Evolutionary conservation across 2,888 invertebrate genomes (phyloP), one percentile per base, ranked within the genome.

Genomic region (Tiliacea aurago): DNA sequence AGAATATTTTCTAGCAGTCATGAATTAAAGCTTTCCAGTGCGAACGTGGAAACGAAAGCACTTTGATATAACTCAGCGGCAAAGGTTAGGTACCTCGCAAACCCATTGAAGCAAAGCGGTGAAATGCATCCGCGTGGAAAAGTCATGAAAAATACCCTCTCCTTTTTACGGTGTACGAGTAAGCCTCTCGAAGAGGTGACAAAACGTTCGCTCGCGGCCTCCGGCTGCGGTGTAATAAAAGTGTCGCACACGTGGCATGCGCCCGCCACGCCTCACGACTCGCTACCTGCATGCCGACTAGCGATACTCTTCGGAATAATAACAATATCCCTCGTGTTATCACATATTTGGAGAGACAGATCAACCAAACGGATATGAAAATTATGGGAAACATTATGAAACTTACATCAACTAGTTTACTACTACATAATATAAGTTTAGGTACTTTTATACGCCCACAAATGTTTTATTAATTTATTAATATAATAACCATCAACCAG

Each of bases 121-220:
- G 90, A 92, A 93, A 93, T 91, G 92, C 92, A 93, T 91, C 89
- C 90, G 90, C 89, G 89, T 92, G 91, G 92, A 93, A 93, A 93
- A 91, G 91, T 92, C 92, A 92, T 92, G 92, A 92, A 92, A 93
- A 93, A 93, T 92, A 89, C 90, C 90, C 88, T 91, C 88, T 89
- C 89, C 89, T 91, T 92, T 86, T 90, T 91, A 90, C 89, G 84
- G 84, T 86, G 90, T 28, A 28, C 28, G 28, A 28, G 28, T 91
- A 90, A 93, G 90, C 87, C 91, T 91, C 91, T 93, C 90, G 90
- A 92, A 93, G 89, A 92, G 91, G 92, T 93, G 93, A 92, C 92
- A 94, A 93, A 93, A 92, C 90, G 92, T 83, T 90, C 86, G 87
- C 87, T 87, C 88, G 88, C 87, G 85, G 87, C 84, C 81, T 82